Percentiles rank a stretch among this genome's conserved stretches.
Conservation (phyloP, 2,113 vertebrate species). For the Pao palembangensis region DNA sequence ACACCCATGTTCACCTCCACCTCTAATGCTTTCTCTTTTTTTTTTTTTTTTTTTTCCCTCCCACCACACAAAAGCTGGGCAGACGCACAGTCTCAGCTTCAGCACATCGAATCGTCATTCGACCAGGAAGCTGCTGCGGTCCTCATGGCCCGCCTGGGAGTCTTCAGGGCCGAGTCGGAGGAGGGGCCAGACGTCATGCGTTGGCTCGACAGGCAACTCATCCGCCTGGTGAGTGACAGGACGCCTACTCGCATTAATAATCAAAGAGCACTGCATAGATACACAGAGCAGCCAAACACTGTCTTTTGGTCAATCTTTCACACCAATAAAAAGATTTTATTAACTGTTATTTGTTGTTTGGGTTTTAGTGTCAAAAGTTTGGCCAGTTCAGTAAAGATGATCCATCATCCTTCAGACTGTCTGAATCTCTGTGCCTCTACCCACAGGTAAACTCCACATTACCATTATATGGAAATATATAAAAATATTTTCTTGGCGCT, state of each 20-base stretch:
- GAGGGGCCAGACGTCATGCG: slow-evolving; percentile 94
- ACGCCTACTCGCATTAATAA: neutral
- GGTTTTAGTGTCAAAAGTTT: slow-evolving; percentile 93
- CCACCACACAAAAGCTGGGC: slow-evolving; percentile 81
- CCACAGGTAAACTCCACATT: slow-evolving; percentile 82
- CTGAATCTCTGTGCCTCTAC: slow-evolving; percentile 94
- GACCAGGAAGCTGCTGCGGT: slow-evolving; percentile 95
- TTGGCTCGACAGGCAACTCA: slow-evolving; percentile 97
- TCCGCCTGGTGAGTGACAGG: slow-evolving; percentile 83
- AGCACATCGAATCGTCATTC: slow-evolving; percentile 93
- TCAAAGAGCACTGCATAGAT: neutral
- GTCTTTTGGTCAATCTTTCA: too few relatives aligned
- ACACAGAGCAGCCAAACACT: too few relatives aligned
- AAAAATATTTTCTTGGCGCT: neutral
- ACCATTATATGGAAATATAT: neutral
- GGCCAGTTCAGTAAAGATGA: slow-evolving; percentile 98
- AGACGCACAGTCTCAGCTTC: slow-evolving; percentile 92
- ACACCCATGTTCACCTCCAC: slow-evolving; percentile 25
- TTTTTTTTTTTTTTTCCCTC: neutral
- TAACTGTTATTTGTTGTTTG: slow-evolving; percentile 30
- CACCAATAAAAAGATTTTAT: neutral
- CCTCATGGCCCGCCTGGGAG: slow-evolving; percentile 92
- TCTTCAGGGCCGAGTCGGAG: slow-evolving; percentile 91
- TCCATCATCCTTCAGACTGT: slow-evolving; percentile 88
- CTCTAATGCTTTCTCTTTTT: neutral